phyloP scores from a whole-genome alignment of 2,113 vertebrate genomes.

The Arvicanthis niloticus region DNA sequence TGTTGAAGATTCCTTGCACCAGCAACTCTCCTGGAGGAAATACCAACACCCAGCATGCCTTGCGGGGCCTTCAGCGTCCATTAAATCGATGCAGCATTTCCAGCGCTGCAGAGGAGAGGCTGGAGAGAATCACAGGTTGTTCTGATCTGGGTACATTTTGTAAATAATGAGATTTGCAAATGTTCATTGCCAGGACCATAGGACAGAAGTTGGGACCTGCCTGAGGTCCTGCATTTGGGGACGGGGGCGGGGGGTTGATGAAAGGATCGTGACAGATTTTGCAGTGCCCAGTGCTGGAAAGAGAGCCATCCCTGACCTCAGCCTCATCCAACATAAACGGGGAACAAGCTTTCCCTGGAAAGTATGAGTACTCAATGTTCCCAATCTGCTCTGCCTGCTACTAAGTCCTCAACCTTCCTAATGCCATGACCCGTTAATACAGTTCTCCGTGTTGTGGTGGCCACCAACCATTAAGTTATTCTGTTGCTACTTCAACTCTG shows the following conservation, averaged over 20 bases:
- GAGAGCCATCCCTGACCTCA: background rate
- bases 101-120: background rate
- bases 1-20: slow-evolving; percentile 33
- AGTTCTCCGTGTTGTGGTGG: background rate
- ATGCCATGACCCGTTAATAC: background rate
- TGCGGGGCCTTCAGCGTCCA: background rate
- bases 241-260: background rate
- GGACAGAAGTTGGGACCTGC: background rate
- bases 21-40: slow-evolving; percentile 26
- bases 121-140: fast-evolving
- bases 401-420: background rate
- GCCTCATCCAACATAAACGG: background rate
- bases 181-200: background rate
- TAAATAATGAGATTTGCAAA: slow-evolving; percentile 15
- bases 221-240: background rate
- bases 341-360: background rate
- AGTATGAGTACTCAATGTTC: background rate
- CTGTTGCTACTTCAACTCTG: background rate
- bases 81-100: background rate
- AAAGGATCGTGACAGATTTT: background rate
- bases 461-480: background rate
- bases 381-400: background rate
- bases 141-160: background rate
- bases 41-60: background rate
- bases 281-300: background rate